phyloP scores from a whole-genome alignment of 2,113 vertebrate genomes.

The Eonycteris spelaea region DNA sequence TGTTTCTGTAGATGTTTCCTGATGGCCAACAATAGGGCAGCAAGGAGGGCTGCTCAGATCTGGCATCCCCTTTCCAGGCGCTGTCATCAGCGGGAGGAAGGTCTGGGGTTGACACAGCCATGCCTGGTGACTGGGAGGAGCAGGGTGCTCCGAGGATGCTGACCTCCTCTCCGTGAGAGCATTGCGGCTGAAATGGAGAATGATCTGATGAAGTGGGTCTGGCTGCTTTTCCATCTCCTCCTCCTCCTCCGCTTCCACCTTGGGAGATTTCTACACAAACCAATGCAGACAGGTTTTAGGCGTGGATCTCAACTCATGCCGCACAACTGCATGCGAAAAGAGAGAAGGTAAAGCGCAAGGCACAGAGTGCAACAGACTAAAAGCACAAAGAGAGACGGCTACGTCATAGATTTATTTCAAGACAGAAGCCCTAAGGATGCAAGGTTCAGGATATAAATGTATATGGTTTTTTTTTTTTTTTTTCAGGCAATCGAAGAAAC shows the following conservation, averaged over 20 bases:
- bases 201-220: constrained; percentile 98
- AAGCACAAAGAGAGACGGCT: constrained; percentile 20
- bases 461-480: not conserved
- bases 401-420: not conserved
- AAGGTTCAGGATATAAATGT: not conserved
- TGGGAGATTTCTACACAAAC: constrained; percentile 89
- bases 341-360: constrained; percentile 43
- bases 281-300: constrained; percentile 43
- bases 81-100: not conserved
- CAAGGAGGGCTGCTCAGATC: not conserved
- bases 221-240: constrained; percentile 90
- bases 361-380: not conserved
- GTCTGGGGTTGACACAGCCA: rapidly evolving
- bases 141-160: not conserved
- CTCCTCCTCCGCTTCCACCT: constrained; percentile 92
- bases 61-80: not conserved
- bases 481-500: constrained; percentile 44
- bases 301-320: not conserved
- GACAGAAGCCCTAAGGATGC: constrained; percentile 30
- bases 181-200: constrained; percentile 96
- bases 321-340: not conserved
- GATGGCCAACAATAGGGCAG: not conserved
- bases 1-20: not conserved
- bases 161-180: constrained; percentile 97
- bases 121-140: not conserved